phyloP scores from a whole-genome alignment of 1,140 invertebrate genomes.

The Armadillidium nasatum region DNA sequence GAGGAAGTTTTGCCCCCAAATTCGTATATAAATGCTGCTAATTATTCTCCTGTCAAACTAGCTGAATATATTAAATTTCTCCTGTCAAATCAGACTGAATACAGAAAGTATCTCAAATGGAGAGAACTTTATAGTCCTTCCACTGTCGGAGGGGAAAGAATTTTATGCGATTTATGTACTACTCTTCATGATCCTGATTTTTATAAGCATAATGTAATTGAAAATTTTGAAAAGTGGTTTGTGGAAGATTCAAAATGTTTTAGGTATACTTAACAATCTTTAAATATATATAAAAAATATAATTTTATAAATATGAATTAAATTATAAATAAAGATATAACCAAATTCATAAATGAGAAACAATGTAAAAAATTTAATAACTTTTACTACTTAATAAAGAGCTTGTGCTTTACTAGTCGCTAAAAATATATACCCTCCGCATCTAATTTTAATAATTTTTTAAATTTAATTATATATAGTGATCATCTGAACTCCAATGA shows the following conservation, averaged over 20 bases:
- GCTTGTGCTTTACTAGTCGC: too few relatives aligned
- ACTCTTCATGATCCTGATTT: constrained; percentile 33
- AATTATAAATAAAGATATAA: too few relatives aligned
- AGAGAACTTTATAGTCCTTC: constrained; percentile 46
- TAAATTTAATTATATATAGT: too few relatives aligned
- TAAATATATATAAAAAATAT: too few relatives aligned
- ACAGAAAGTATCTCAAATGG: constrained; percentile 33
- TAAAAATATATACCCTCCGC: too few relatives aligned
- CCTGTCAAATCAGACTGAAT: constrained; percentile 45
- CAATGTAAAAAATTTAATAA: too few relatives aligned
- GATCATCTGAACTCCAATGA: too few relatives aligned
- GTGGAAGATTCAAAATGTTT: constrained; percentile 21
- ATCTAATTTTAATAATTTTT: too few relatives aligned
- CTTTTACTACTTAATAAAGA: too few relatives aligned
- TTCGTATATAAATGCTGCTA: constrained; percentile 33
- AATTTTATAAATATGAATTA: too few relatives aligned
- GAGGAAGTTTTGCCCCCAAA: constrained; percentile 24
- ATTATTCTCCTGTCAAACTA: constrained; percentile 31
- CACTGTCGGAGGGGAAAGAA: constrained; percentile 42
- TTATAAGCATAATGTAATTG: constrained; percentile 21
- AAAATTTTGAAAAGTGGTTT: constrained; percentile 32
- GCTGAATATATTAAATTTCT: constrained; percentile 45
- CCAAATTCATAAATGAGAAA: too few relatives aligned
- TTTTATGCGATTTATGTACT: constrained; percentile 44
- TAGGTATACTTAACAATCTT: too few relatives aligned